Percentiles rank a stretch among this genome's conserved stretches.
These are phyloP conservation scores for Theocolax elegans DNA, from an alignment of 1,140 invertebrate species.

Conservation along the genomic window DNA sequence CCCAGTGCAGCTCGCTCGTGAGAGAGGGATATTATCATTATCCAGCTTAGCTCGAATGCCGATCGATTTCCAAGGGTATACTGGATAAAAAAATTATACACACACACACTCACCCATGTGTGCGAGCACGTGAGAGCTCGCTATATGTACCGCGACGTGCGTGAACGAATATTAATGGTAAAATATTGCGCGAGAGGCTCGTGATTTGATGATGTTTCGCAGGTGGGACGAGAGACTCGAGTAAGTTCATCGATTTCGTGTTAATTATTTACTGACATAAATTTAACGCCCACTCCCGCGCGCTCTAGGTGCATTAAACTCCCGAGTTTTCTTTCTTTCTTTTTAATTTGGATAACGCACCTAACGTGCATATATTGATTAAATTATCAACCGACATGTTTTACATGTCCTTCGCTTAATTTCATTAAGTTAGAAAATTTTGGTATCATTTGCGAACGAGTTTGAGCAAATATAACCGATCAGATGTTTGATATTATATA, in stretches of 20 bases:
- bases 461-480: too few species aligned
- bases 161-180: background rate
- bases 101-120: too few species aligned
- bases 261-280: constrained; percentile 17
- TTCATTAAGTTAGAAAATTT: too few species aligned
- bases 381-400: too few species aligned
- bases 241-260: background rate
- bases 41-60: background rate
- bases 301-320: background rate
- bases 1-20: background rate
- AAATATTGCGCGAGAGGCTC: background rate
- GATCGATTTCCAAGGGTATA: background rate
- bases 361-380: background rate
- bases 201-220: too few species aligned
- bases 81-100: background rate
- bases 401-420: too few species aligned
- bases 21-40: background rate
- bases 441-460: too few species aligned
- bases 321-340: too few species aligned
- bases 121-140: too few species aligned
- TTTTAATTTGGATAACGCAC: constrained; percentile 14
- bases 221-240: background rate
- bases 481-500: too few species aligned
- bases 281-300: background rate
- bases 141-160: background rate